Percentiles rank a stretch among this genome's conserved stretches.
phyloP scores from a whole-genome alignment of 2,888 invertebrate species.

The Pachycephus smyrnensis region DNA sequence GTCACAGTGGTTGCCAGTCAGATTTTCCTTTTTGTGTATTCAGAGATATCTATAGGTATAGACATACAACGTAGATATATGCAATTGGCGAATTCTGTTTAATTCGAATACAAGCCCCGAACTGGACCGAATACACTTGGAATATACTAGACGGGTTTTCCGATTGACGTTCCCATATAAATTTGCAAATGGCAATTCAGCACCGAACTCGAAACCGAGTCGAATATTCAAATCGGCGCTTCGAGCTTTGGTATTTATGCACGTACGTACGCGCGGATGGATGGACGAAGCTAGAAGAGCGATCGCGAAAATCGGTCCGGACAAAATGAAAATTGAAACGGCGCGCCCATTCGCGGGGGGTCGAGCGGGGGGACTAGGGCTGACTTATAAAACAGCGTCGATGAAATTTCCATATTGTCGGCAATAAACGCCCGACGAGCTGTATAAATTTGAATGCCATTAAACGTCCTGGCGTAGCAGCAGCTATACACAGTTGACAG shows the following conservation, averaged over 20 bases:
- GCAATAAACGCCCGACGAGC: slow-evolving; percentile 22
- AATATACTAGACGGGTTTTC: not conserved
- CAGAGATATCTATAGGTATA: too few species aligned
- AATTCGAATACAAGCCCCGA: not conserved
- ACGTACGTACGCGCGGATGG: not conserved
- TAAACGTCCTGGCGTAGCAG: slow-evolving; percentile 8
- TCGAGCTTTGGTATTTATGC: not conserved
- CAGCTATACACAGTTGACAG: not conserved
- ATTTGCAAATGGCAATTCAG: not conserved
- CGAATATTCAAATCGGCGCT: not conserved
- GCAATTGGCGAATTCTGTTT: not conserved
- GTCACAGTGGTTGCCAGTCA: not conserved
- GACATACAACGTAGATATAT: not conserved
- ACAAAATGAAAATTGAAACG: slow-evolving; percentile 10
- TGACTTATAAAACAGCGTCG: slow-evolving; percentile 21
- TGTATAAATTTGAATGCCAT: slow-evolving; percentile 26
- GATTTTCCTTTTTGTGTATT: not conserved
- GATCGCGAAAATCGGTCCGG: slow-evolving; percentile 5
- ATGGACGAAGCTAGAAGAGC: not conserved
- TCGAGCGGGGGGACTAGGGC: not conserved
- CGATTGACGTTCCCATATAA: not conserved
- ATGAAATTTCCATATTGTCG: slow-evolving; percentile 25
- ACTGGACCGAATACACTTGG: not conserved
- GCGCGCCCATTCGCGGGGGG: not conserved
- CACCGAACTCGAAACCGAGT: not conserved